phyloP scores from a whole-genome alignment of 2,113 vertebrate genomes.

The Eubucco bourcierii region DNA sequence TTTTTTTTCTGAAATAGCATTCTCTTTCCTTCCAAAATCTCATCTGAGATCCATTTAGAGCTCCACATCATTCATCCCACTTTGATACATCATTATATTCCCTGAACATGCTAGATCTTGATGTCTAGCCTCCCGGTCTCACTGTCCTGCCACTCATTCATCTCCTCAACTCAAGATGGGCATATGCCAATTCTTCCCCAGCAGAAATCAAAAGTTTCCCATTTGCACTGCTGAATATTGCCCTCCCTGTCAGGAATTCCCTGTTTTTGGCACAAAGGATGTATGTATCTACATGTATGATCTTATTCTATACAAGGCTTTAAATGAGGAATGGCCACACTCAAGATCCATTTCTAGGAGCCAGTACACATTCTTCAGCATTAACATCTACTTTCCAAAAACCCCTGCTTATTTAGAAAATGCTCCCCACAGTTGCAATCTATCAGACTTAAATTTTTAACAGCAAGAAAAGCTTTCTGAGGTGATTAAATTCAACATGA shows the following conservation, averaged over 20 bases:
- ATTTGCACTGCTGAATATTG: neutral
- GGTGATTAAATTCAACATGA: neutral
- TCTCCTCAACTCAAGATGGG: neutral
- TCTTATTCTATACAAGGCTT: neutral
- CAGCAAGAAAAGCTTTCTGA: neutral
- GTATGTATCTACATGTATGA: neutral
- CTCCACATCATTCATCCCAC: neutral
- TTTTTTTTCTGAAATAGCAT: neutral
- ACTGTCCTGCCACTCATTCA: neutral
- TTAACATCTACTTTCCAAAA: neutral
- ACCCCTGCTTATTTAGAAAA: neutral
- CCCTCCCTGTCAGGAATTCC: neutral
- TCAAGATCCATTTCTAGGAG: neutral
- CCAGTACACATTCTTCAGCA: neutral
- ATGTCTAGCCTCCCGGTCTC: neutral
- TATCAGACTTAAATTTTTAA: neutral
- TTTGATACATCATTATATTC: neutral
- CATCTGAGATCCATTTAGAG: neutral
- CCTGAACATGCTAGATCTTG: neutral
- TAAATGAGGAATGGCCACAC: neutral
- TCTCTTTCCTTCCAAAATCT: neutral
- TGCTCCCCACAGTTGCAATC: neutral
- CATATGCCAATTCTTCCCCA: neutral
- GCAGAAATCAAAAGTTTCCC: neutral
- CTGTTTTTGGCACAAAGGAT: neutral